Evolutionary conservation across 2,888 invertebrate species (phyloP).

Genomic region (Drosophila demipolita): DNA sequence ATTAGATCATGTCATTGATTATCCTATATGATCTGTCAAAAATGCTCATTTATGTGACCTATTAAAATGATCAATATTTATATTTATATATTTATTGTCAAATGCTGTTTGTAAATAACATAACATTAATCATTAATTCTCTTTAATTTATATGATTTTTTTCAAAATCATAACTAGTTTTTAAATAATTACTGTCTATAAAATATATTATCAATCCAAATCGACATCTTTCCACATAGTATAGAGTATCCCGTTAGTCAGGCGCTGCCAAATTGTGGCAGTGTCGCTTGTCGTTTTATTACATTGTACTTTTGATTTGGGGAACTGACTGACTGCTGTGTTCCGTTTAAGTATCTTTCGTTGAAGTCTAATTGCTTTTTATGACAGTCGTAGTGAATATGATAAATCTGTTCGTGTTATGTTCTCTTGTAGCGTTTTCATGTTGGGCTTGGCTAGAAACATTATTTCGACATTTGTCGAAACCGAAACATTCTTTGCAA

Average conservation of each 20-base stretch:
- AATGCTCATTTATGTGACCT: no score
- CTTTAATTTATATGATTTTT: background rate
- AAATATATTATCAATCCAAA: no score
- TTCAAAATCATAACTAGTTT: background rate
- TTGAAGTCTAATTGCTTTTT: constrained; percentile 74
- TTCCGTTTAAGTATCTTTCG: constrained; percentile 58
- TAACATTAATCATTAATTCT: background rate
- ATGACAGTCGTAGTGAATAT: constrained; percentile 76
- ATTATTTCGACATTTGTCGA: constrained; percentile 65
- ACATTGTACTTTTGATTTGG: constrained; percentile 58
- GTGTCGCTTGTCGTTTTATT: constrained; percentile 34
- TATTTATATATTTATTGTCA: no score
- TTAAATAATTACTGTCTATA: no score
- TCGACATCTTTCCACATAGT: background rate
- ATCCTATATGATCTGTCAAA: no score
- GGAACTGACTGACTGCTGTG: constrained; percentile 44
- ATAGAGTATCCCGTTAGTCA: constrained; percentile 14
- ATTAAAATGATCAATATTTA: no score
- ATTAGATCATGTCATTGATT: background rate
- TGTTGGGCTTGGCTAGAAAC: constrained; percentile 34
- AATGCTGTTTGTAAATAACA: no score
- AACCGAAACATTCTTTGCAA: constrained; percentile 70
- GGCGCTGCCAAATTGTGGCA: background rate
- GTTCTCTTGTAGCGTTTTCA: constrained; percentile 28
- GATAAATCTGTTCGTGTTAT: constrained; percentile 68